phyloP scores from a whole-genome alignment of 2,797 vertebrate genomes.

The Neosilurus mollespiculum region DNA sequence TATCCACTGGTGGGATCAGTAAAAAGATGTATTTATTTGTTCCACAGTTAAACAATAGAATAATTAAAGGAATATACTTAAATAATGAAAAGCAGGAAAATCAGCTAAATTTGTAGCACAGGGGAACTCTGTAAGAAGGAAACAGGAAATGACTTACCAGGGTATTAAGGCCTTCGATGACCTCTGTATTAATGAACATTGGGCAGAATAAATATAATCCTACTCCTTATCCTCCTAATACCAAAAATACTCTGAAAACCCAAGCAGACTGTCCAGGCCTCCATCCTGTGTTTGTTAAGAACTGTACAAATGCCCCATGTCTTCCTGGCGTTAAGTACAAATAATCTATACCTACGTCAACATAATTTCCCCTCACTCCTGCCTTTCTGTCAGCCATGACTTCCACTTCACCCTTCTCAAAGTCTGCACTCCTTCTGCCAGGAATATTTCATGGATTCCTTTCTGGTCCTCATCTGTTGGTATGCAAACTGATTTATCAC shows the following conservation, averaged over 20 bases:
- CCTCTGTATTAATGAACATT: constrained; percentile 14
- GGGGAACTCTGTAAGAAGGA: not conserved
- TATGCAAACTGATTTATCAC: constrained; percentile 29
- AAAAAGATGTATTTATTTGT: not conserved
- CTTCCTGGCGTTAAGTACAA: constrained; percentile 43
- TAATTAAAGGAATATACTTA: not conserved
- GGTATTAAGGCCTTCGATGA: not conserved
- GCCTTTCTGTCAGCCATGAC: constrained; percentile 17
- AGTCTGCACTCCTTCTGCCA: constrained; percentile 35
- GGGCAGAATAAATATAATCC: not conserved
- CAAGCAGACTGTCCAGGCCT: constrained; percentile 17
- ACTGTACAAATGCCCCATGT: constrained; percentile 6
- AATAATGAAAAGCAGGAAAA: not conserved
- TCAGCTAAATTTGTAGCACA: constrained; percentile 8
- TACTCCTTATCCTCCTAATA: not conserved
- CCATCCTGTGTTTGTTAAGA: constrained; percentile 34
- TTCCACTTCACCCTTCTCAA: constrained; percentile 36
- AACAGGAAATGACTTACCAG: not conserved
- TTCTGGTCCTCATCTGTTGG: constrained; percentile 45
- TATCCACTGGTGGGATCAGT: not conserved
- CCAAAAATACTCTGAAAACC: constrained; percentile 41
- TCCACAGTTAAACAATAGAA: not conserved
- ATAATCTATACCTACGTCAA: constrained; percentile 45
- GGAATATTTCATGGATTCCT: constrained; percentile 40
- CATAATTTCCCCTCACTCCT: constrained; percentile 33